Evolutionary conservation across 2,113 vertebrate species (phyloP).

Genomic region (Clarias gariepinus): DNA sequence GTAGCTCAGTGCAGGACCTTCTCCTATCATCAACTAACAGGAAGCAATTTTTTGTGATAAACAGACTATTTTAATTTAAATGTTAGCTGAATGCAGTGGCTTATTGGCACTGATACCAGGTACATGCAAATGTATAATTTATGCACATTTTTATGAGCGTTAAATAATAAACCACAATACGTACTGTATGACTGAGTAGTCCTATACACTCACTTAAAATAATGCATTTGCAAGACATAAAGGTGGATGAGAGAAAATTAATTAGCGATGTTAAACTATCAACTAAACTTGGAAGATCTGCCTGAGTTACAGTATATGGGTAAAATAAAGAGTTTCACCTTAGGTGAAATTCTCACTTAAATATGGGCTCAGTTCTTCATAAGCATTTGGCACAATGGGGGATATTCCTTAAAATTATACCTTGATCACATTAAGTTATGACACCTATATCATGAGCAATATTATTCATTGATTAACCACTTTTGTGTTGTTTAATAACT

Average conservation of each 20-base stretch:
- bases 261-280: background rate
- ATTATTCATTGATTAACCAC: too few relatives aligned
- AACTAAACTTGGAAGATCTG: background rate
- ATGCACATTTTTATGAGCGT: background rate
- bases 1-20: background rate
- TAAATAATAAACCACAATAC: background rate
- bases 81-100: background rate
- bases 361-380: background rate
- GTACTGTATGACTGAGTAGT: background rate
- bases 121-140: background rate
- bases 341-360: background rate
- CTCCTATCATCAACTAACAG: constrained; percentile 4
- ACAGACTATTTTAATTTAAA: background rate
- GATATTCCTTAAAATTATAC: too few relatives aligned
- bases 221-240: background rate
- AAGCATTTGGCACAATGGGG: background rate
- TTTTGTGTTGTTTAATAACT: too few relatives aligned
- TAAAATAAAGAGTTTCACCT: background rate
- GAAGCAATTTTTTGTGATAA: background rate
- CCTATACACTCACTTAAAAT: background rate
- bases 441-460: too few relatives aligned
- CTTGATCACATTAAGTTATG: too few relatives aligned
- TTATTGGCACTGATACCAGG: background rate
- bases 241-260: background rate
- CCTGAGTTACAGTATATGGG: background rate